Percentiles rank a stretch among this genome's conserved stretches.
These are phyloP conservation scores for human (Homo sapiens) DNA, from an alignment of 2,113 vertebrate species.

Conservation along the genomic window GRCh38 chr4:14634001-14634500, in stretches of 20 bases:
- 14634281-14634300: background rate
- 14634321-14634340: background rate
- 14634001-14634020: background rate
- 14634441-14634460: too few species aligned
- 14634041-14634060: background rate
- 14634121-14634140: background rate
- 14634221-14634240: constrained; percentile 31
- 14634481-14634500: too few species aligned
- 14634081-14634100: background rate
- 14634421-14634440: background rate
- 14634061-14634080: background rate
- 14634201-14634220: background rate
- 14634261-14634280: background rate
- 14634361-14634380: background rate
- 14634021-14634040: background rate
- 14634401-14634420: background rate
- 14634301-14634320: background rate
- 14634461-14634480: too few species aligned
- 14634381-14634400: background rate
- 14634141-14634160: constrained; percentile 1
- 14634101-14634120: background rate
- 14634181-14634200: background rate
- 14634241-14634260: background rate
- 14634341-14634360: background rate
- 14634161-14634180: background rate